phyloP scores from a whole-genome alignment of 30 jellyfish, hydroid and myxozoan genomes.

The Sanderia malayensis region DNA sequence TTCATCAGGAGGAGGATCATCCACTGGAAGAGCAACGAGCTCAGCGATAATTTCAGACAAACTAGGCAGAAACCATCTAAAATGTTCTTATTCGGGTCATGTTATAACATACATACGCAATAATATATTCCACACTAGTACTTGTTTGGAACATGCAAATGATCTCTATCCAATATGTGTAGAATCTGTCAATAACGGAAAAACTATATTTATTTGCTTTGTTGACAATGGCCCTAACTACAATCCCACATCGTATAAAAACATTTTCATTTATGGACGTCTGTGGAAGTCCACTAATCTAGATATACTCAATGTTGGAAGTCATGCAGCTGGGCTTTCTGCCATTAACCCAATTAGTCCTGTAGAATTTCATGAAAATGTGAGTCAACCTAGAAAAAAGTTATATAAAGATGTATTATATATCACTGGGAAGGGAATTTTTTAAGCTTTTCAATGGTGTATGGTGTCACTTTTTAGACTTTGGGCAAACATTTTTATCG shows the following conservation, averaged over 20 bases:
- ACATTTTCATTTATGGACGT: not conserved
- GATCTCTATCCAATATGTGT: not conserved
- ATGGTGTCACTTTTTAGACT: too few species aligned
- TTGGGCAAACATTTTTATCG: too few species aligned
- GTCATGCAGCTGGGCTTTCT: slow-evolving; percentile 1
- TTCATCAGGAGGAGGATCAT: not conserved
- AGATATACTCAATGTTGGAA: not conserved
- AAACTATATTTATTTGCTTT: not conserved
- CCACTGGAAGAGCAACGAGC: not conserved
- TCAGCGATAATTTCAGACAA: not conserved
- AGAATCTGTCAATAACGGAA: not conserved
- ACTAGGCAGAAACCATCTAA: not conserved
- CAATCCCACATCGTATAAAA: not conserved
- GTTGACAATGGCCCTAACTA: not conserved
- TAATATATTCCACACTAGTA: not conserved
- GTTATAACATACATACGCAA: not conserved
- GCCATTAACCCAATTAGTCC: not conserved
- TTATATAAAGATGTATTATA: too few species aligned
- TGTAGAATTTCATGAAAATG: too few species aligned
- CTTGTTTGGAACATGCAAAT: not conserved
- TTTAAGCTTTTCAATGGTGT: too few species aligned
- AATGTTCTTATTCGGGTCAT: not conserved
- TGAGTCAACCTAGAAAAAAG: too few species aligned
- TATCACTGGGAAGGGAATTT: too few species aligned
- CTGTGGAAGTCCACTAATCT: not conserved